phyloP scores from a whole-genome alignment of 2,113 vertebrate genomes.

The Rhea americana region DNA sequence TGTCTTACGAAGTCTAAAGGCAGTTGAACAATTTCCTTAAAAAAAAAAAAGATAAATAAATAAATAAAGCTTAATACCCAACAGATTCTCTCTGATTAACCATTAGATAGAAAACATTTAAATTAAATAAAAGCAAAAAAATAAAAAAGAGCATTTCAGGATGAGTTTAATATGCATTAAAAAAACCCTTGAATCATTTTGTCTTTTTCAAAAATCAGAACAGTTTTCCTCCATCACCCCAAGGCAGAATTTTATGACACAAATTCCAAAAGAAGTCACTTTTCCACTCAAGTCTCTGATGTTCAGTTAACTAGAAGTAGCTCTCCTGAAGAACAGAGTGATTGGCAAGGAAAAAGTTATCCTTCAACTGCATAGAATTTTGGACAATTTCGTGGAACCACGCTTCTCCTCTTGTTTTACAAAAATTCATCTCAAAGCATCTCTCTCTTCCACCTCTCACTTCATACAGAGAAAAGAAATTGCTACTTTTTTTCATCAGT shows the following conservation, averaged over 20 bases:
- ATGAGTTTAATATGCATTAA: neutral
- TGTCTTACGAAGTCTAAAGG: slow-evolving; percentile 94
- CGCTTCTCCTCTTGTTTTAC: neutral
- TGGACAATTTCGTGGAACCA: neutral
- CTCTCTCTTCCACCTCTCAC: neutral
- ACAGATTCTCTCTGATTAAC: neutral
- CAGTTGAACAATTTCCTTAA: slow-evolving; percentile 91
- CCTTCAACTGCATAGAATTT: neutral
- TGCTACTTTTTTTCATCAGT: neutral
- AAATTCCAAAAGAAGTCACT: neutral
- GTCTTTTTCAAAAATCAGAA: neutral
- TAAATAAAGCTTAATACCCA: neutral
- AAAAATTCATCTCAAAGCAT: neutral
- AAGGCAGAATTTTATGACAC: neutral
- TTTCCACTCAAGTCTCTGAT: neutral
- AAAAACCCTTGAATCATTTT: neutral
- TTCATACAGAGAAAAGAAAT: neutral
- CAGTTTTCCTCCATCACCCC: neutral
- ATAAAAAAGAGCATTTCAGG: neutral
- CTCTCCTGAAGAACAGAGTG: neutral
- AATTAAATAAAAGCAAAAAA: neutral
- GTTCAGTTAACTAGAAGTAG: neutral
- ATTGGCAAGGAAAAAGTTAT: neutral
- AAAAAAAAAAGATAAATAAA: neutral
- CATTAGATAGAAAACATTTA: neutral